Percentiles rank a stretch among this genome's conserved stretches.
Conservation (phyloP, 2,113 vertebrate species). For the Cottus gobio region DNA sequence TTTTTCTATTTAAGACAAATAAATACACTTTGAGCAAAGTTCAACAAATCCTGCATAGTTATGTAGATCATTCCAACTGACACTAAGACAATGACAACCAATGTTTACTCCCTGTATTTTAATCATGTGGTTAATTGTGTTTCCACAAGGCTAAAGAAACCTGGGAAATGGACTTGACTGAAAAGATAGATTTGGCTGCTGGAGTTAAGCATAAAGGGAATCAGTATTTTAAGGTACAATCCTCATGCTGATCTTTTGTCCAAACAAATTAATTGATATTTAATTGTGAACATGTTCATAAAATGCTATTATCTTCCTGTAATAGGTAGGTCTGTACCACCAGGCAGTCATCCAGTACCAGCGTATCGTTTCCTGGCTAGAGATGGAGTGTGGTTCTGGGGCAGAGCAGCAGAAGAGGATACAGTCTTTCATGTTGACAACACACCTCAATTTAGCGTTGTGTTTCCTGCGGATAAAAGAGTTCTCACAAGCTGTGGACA, state of each 20-base stretch:
- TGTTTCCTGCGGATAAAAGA: slow-evolving; percentile 93
- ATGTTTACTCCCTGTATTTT: neutral
- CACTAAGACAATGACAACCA: neutral
- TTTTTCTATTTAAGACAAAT: slow-evolving; percentile 6
- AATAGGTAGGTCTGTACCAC: slow-evolving; percentile 87
- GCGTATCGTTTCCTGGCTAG: slow-evolving; percentile 92
- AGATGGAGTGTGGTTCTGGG: slow-evolving; percentile 90
- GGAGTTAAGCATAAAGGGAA: slow-evolving; percentile 94
- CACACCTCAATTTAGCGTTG: slow-evolving; percentile 94
- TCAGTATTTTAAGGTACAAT: slow-evolving; percentile 91
- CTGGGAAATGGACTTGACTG: slow-evolving; percentile 97
- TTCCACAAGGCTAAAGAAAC: slow-evolving; percentile 91
- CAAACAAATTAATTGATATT: neutral
- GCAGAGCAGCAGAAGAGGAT: slow-evolving; percentile 87
- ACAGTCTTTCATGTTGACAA: slow-evolving; percentile 85
- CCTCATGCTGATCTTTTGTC: neutral
- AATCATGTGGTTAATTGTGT: neutral
- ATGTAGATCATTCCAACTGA: slow-evolving; percentile 10
- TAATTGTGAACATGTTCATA: neutral
- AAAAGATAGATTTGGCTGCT: slow-evolving; percentile 90
- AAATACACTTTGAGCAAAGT: neutral
- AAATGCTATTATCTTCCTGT: slow-evolving; percentile 23
- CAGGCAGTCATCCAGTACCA: slow-evolving; percentile 94
- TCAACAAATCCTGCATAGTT: neutral
- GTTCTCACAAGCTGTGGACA: slow-evolving; percentile 89